Evolutionary conservation across 2,113 vertebrate species (phyloP).

Genomic region (Pseudopipra pipra): DNA sequence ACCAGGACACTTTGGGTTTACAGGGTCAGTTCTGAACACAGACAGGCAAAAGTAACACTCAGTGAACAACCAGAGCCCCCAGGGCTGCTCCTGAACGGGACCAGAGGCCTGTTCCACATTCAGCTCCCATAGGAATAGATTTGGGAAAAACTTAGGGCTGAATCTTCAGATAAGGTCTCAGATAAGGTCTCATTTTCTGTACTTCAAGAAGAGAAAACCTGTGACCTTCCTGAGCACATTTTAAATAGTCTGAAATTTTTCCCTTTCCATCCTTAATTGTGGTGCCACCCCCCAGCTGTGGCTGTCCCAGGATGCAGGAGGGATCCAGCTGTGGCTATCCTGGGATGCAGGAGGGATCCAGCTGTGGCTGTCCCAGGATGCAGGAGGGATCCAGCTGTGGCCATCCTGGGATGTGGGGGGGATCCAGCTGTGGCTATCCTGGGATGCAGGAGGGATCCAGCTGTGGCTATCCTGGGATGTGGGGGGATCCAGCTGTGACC

Average conservation of each 20-base stretch:
- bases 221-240: neutral
- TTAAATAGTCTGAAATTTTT: neutral
- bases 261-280: neutral
- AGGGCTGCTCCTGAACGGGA: neutral
- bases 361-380: no score
- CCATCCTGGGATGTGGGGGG: no score
- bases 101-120: neutral
- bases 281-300: neutral
- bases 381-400: no score
- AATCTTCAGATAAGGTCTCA: neutral
- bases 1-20: accelerated
- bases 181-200: neutral
- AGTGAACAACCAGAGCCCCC: neutral
- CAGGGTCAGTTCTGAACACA: neutral
- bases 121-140: neutral
- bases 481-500: neutral
- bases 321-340: no score
- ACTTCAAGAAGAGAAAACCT: neutral
- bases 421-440: neutral
- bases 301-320: neutral
- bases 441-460: neutral
- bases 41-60: accelerated
- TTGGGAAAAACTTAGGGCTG: neutral
- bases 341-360: no score
- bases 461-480: neutral